Conservation (phyloP, 1,140 invertebrate species). For the Pseudomyrmex sp. region DNA sequence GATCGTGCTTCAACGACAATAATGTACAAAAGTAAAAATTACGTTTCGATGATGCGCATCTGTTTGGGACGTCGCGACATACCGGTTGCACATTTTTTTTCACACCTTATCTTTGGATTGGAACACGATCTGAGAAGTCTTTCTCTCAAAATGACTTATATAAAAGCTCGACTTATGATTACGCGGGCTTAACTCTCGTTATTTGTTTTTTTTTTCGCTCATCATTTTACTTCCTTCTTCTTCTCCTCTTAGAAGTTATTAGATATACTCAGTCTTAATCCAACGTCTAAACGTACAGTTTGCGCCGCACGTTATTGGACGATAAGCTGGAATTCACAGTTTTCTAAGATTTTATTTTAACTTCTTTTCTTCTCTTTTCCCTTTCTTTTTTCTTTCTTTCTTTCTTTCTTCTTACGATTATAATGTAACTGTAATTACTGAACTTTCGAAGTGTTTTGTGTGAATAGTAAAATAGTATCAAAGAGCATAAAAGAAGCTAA, state of each 20-base stretch:
- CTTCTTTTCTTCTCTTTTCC: constrained; percentile 3
- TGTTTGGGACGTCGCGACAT: not conserved
- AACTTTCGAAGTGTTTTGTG: constrained; percentile 3
- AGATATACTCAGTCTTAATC: constrained; percentile 72
- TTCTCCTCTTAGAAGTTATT: constrained; percentile 54
- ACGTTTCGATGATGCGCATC: constrained; percentile 38
- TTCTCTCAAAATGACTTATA: constrained; percentile 56
- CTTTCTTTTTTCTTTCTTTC: constrained; percentile 22
- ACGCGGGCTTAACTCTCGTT: constrained; percentile 51
- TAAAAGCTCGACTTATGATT: constrained; percentile 69
- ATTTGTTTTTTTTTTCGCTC: constrained; percentile 23
- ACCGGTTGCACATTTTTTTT: constrained; percentile 15
- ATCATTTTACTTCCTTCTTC: constrained; percentile 19
- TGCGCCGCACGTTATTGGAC: constrained; percentile 35
- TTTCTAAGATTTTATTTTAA: constrained; percentile 46
- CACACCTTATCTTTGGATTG: constrained; percentile 44
- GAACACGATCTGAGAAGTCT: constrained; percentile 66
- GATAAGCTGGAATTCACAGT: constrained; percentile 61
- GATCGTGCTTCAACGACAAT: constrained; percentile 67
- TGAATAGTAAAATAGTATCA: not conserved
- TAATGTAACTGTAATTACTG: constrained; percentile 15
- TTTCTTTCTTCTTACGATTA: not conserved
- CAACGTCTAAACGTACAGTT: constrained; percentile 49
- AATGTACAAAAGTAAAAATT: constrained; percentile 74
- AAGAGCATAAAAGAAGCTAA: constrained; percentile 10